These are phyloP conservation scores for Sialis fuliginosa DNA, from an alignment of 2,888 invertebrate species.

Conservation along the genomic window DNA sequence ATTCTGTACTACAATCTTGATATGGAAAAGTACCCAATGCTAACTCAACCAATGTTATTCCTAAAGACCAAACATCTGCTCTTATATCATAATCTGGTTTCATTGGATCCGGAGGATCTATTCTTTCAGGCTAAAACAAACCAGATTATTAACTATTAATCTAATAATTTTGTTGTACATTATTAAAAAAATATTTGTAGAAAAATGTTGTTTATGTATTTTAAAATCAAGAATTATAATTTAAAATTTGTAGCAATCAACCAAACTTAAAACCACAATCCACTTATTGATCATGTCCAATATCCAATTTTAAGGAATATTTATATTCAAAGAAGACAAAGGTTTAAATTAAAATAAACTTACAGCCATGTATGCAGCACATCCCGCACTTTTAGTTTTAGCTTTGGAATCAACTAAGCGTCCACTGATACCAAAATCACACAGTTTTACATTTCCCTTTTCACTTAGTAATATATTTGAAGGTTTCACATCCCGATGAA, in stretches of 20 bases:
- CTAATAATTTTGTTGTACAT: too few relatives aligned
- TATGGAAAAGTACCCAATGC: constrained; percentile 94
- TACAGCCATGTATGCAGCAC: constrained; percentile 99
- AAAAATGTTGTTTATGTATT: not conserved
- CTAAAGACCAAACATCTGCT: constrained; percentile 98
- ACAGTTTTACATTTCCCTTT: constrained; percentile 88
- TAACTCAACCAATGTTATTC: constrained; percentile 89
- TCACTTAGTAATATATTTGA: constrained; percentile 95
- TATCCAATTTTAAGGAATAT: too few relatives aligned
- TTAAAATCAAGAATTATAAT: too few relatives aligned
- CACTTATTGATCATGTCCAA: too few relatives aligned
- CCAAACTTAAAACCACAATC: too few relatives aligned
- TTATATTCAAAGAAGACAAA: too few relatives aligned
- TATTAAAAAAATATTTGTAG: too few relatives aligned
- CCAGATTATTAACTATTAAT: too few relatives aligned
- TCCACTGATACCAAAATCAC: constrained; percentile 99
- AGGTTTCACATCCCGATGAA: constrained; percentile 96
- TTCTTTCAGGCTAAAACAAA: constrained; percentile 72
- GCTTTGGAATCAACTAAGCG: constrained; percentile 96
- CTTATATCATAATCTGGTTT: constrained; percentile 96
- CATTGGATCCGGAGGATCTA: constrained; percentile 82
- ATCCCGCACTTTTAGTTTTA: constrained; percentile 90
- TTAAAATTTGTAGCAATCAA: too few relatives aligned
- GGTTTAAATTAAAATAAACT: constrained; percentile 20
- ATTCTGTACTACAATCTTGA: constrained; percentile 89